phyloP scores from a whole-genome alignment of 2,113 vertebrate genomes.

The Hippoglossus stenolepis region DNA sequence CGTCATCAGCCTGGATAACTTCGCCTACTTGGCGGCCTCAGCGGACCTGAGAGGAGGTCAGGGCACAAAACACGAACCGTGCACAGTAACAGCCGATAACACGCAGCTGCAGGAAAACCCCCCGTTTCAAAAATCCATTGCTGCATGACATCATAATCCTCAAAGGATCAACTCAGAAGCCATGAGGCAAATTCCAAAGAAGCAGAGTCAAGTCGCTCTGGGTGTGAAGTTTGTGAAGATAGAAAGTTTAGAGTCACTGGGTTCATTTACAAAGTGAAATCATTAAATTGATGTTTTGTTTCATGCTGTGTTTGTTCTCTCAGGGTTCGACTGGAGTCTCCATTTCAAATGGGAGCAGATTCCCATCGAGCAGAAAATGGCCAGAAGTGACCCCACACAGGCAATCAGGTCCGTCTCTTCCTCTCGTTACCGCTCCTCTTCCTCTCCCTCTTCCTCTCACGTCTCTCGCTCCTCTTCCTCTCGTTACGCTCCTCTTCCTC shows the following conservation, averaged over 20 bases:
- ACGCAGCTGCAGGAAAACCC: slow-evolving; percentile 15
- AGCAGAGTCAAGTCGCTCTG: too few species aligned
- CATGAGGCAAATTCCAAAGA: not conserved
- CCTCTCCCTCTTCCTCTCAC: too few species aligned
- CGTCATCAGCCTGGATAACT: slow-evolving; percentile 99
- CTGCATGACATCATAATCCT: not conserved
- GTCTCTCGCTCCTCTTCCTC: too few species aligned
- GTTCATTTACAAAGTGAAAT: not conserved
- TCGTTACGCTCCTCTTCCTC: too few species aligned
- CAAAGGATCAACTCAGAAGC: not conserved
- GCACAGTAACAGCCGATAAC: slow-evolving; percentile 6
- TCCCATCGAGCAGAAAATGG: slow-evolving; percentile 98
- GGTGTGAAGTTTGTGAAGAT: not conserved
- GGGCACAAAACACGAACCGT: slow-evolving; percentile 50
- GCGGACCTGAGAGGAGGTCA: slow-evolving; percentile 97
- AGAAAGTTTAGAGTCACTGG: not conserved
- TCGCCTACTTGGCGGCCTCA: slow-evolving; percentile 97
- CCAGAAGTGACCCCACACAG: slow-evolving; percentile 92
- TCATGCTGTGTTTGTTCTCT: not conserved
- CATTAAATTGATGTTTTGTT: not conserved
- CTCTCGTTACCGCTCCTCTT: not conserved
- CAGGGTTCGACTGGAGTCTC: slow-evolving; percentile 99
- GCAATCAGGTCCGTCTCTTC: slow-evolving; percentile 87
- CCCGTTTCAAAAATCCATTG: not conserved
- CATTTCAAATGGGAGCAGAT: slow-evolving; percentile 99